Conservation (phyloP, 1,140 invertebrate genomes). For the Calephelis nemesis region DNA sequence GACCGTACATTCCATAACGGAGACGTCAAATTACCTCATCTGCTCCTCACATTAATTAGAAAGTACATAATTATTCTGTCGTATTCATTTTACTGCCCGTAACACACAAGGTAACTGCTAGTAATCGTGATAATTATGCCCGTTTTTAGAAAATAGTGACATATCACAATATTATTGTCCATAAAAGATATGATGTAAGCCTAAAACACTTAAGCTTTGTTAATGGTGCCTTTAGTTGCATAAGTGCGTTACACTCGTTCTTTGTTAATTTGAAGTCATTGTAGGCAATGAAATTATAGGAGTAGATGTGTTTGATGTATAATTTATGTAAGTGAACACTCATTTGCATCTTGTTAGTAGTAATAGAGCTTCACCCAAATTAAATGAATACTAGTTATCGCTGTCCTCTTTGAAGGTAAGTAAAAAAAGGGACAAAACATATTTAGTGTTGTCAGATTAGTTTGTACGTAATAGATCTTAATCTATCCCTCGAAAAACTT, state of each 20-base stretch:
- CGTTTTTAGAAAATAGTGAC: slow-evolving; percentile 20
- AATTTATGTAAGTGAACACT: neutral
- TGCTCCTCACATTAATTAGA: slow-evolving; percentile 16
- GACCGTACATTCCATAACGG: slow-evolving; percentile 16
- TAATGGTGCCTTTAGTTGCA: slow-evolving; percentile 13
- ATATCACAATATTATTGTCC: slow-evolving; percentile 17
- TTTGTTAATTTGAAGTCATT: slow-evolving; percentile 14
- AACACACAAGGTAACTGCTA: slow-evolving; percentile 14
- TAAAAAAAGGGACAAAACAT: no score
- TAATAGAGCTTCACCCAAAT: neutral
- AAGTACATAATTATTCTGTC: slow-evolving; percentile 20
- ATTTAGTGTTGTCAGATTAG: no score
- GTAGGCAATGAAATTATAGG: neutral
- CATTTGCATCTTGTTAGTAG: neutral
- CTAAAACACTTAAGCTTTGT: neutral
- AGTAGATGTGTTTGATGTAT: neutral
- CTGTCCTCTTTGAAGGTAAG: no score
- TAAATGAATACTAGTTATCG: neutral
- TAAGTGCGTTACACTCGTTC: slow-evolving; percentile 4
- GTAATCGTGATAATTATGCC: slow-evolving; percentile 18
- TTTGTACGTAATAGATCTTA: no score
- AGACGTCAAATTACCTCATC: slow-evolving; percentile 23
- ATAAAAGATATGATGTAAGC: slow-evolving; percentile 11
- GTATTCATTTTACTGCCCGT: slow-evolving; percentile 20
- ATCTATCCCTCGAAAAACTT: no score